phyloP scores from a whole-genome alignment of 2,888 invertebrate genomes.

The Diaprepes abbreviatus region DNA sequence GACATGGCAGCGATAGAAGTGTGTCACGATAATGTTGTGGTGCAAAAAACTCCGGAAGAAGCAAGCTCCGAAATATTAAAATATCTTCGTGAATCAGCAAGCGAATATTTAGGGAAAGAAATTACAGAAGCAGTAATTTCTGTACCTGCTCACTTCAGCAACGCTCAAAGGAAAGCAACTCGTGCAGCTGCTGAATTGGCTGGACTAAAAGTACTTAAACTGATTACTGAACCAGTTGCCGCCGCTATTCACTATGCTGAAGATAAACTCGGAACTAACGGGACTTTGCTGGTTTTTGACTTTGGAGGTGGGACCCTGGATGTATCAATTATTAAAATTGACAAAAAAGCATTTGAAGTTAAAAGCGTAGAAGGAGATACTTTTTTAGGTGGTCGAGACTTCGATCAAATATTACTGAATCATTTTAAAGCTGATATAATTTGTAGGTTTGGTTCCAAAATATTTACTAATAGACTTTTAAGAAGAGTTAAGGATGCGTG shows the following conservation, averaged over 20 bases:
- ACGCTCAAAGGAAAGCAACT: slow-evolving; percentile 50
- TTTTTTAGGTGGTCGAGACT: slow-evolving; percentile 47
- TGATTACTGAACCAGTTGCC: slow-evolving; percentile 54
- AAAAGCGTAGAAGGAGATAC: slow-evolving; percentile 48
- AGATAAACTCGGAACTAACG: slow-evolving; percentile 32
- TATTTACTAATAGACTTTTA: slow-evolving; percentile 18
- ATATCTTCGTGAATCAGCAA: slow-evolving; percentile 41
- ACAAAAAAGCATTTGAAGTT: slow-evolving; percentile 44
- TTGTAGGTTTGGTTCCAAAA: background rate
- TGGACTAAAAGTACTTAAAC: slow-evolving; percentile 49
- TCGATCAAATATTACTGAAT: slow-evolving; percentile 46
- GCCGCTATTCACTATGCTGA: slow-evolving; percentile 53
- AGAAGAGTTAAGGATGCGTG: slow-evolving; percentile 37
- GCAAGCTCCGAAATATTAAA: slow-evolving; percentile 49
- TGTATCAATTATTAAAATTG: slow-evolving; percentile 52
- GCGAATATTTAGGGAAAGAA: slow-evolving; percentile 30
- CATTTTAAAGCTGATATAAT: slow-evolving; percentile 29
- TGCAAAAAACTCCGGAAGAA: slow-evolving; percentile 45
- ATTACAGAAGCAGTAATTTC: slow-evolving; percentile 50
- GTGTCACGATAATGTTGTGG: slow-evolving; percentile 1
- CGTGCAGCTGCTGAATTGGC: slow-evolving; percentile 48
- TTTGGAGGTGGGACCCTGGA: slow-evolving; percentile 57
- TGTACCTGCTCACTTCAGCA: slow-evolving; percentile 50
- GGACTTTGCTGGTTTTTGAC: slow-evolving; percentile 52
- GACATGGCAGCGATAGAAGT: slow-evolving; percentile 31